Base-by-base conservation (phyloP, 2,888 invertebrate genomes). In the Rhopalosiphum nymphaeae region DNA sequence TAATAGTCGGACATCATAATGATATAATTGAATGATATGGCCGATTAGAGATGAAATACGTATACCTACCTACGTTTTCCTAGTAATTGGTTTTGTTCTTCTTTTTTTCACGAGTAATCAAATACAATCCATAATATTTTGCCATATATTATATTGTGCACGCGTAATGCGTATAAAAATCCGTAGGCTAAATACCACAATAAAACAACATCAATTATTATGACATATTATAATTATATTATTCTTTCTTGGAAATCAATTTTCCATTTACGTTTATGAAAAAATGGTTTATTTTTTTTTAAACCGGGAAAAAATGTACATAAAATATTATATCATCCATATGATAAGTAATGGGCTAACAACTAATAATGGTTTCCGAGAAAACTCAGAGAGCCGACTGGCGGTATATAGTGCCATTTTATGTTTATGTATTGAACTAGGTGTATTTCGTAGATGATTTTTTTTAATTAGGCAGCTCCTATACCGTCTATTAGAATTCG, bases 11-110 rank as follows among this genome's bases (percentile, higher is more conserved):
- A 67, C 36, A 67, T 67, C 36, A 5, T 67, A 67, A 67, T 36
- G 67, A 21, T 67, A n/a, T 67, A 67, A 67, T 67, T 67, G 67
- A 67, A 36, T 67, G 67, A 85, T 85, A 85, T 85, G 85, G 44
- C 42, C 44, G 85, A 85, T 42, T 85, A 44, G 26, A 85, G 26
- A 26, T 11, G 42, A 36, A 85, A 26, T 85, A 44, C 11, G 26
- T 25, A 44, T 44, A 46, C n/a, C n/a, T n/a, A 85, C 44, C 26
- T 36, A 67, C n/a, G 85, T 85, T 85, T 84, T 85, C 85, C 25
- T 42, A 44, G 42, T 85, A 36, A 85, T 44, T 85, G 85, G 13
- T 78, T 61, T 61, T 53, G 21, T 53, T 53, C 16, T 26, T 57
- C 29, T 57, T 67, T 13, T 67, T 67, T 67, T 36, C 67, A 67